Base-by-base conservation (phyloP, 2,113 vertebrate species). In the Riparia riparia region DNA sequence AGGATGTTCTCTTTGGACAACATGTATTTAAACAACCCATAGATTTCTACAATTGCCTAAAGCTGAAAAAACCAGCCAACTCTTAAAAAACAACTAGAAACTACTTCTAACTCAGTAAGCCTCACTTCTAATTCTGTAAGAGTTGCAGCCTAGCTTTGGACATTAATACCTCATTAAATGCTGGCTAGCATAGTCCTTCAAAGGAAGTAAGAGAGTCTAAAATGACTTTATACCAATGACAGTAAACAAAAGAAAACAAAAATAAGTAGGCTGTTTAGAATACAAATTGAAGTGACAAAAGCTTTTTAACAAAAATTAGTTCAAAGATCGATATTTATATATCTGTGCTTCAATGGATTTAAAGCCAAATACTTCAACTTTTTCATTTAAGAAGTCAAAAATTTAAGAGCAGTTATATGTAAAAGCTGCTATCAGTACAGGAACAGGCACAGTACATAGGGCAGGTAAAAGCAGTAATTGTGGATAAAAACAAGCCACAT, bases 91-190 rank as follows among this genome's bases (percentile, higher is more conserved):
- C 24, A 34, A 28, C 11, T n/a, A 57, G 68, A 77, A 31, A 76
- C 32, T 32, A 29, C 58, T 80, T 29, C 45, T 68, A 56, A 71
- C 53, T 74, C 65, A 82, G 14, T 56, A 71, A 73, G 22, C 4
- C 17, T 66, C 34, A 80, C 58, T 81, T 69, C 34, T 58, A 78
- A 83, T 29, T 86, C 68, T 92, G 28, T 24, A 81, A 41, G 31
- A 82, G 32, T 5, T 63, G 28, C 65, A 71, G 73, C 17, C 80
- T 60, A 79, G 56, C 24, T 32, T 74, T 79, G 53, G 44, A 94
- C 61, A 90, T 91, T 87, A 93, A 22, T 79, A 60, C 37, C 73
- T 82, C 77, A 87, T 60, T 89, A 87, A 82, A 60, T 34, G 73
- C 32, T 90, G 53, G 37, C 49, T 91, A 82, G 54, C 12, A 58